Percentiles rank a stretch among this genome's conserved stretches.
Evolutionary conservation across 1,140 invertebrate species (phyloP).

Genomic region (Chlorops oryzae): DNA sequence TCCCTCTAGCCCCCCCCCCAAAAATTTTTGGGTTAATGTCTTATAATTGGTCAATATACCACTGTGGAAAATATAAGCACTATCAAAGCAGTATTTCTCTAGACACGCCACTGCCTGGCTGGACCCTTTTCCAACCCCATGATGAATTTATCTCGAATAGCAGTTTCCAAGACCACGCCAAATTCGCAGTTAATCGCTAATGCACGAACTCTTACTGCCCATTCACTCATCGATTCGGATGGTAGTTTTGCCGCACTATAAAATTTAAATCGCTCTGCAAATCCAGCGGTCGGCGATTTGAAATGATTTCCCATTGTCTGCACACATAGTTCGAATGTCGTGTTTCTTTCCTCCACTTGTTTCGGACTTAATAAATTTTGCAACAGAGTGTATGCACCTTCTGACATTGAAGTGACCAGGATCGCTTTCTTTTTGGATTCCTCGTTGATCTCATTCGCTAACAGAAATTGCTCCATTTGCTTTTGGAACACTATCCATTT

Average conservation of each 20-base stretch:
- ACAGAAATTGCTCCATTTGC: not conserved
- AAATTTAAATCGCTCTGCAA: not conserved
- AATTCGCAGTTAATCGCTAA: constrained; percentile 29
- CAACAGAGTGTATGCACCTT: constrained; percentile 3
- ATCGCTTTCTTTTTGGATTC: constrained; percentile 3
- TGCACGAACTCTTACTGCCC: constrained; percentile 24
- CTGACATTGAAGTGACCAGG: constrained; percentile 1
- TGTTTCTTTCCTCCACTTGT: not conserved
- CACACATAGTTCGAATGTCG: not conserved
- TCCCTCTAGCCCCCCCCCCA: no score
- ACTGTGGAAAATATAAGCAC: no score
- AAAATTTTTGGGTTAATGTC: constrained; percentile 17
- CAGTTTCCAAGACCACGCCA: constrained; percentile 22
- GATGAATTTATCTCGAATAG: constrained; percentile 33
- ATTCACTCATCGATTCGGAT: constrained; percentile 5
- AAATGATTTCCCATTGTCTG: constrained; percentile 1
- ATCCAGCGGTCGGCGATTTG: no score
- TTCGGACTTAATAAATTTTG: constrained; percentile 6
- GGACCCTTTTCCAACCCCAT: constrained; percentile 26
- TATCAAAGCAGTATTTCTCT: no score
- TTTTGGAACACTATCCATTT: not conserved
- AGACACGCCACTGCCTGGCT: constrained; percentile 34
- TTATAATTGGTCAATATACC: no score
- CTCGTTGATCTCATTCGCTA: not conserved
- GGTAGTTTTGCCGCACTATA: constrained; percentile 1